phyloP scores from a whole-genome alignment of 2,797 vertebrate species.

The Simalia tracyae region DNA sequence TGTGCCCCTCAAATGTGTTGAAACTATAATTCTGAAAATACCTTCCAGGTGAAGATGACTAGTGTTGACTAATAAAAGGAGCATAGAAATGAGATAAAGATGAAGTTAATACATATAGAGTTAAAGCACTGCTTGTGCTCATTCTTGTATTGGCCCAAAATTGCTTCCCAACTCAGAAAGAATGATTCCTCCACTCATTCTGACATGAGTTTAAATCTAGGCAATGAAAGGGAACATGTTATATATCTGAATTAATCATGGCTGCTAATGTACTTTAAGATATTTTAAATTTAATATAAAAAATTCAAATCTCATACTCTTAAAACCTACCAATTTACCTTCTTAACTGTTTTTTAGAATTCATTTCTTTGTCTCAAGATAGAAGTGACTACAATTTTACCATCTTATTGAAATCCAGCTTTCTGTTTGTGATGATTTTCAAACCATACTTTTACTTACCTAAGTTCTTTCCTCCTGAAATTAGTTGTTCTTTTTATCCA shows the following conservation, averaged over 20 bases:
- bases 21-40: neutral
- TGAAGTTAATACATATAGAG: neutral
- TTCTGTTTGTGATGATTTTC: constrained; percentile 26
- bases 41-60: constrained; percentile 9
- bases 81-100: neutral
- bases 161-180: constrained; percentile 15
- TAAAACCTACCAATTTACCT: neutral
- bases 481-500: constrained; percentile 23
- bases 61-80: constrained; percentile 34
- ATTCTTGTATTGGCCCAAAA: constrained; percentile 13
- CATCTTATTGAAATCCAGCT: constrained; percentile 13
- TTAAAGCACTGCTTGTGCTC: neutral
- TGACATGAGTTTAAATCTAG: constrained; percentile 5
- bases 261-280: neutral
- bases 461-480: constrained; percentile 45
- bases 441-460: constrained; percentile 63
- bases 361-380: neutral
- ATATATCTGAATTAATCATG: constrained; percentile 30
- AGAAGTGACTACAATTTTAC: neutral
- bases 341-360: constrained; percentile 4
- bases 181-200: constrained; percentile 18
- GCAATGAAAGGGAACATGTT: neutral
- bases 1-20: neutral
- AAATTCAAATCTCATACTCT: constrained; percentile 32
- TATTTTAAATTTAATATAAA: constrained; percentile 29